Base-by-base conservation (phyloP, 2,888 invertebrate genomes). In the Agriopis leucophaearia region DNA sequence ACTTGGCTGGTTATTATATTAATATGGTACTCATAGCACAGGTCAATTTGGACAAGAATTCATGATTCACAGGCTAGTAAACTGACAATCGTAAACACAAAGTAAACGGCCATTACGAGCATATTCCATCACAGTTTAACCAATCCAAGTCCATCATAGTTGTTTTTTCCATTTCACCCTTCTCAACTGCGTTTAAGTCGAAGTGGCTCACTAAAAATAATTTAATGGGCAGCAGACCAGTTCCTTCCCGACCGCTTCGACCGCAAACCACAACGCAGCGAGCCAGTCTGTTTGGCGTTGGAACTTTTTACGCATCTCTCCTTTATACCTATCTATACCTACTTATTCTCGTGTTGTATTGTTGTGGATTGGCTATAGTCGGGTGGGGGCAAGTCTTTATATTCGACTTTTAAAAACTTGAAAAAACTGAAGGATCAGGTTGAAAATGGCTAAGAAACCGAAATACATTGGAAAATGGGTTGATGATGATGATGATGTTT, bases 201-300 rank as follows among this genome's bases (percentile, higher is more conserved):
- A 73, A 74, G 77, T 75, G 63, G 70, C 38, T 79, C 76, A 81
- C 79, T 81, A 85, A 86, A 86, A 87, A 87, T 87, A 86, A 77
- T 76, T 82, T 80, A 79, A 86, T 86, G 81, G 78, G 72, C 74
- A 75, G 72, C 80, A 75, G 79, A 86, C 86, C 86, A 80, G 87
- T 86, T 84, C 78, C 35, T 86, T 84, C 78, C 35, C 51, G 47
- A 44, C 62, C 61, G 54, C 81, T 76, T 7, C 48, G 47, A 60
- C 68, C 68, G 60, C 82, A 80, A 72, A 69, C 72, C 74, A 64
- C 77, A 70, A 60, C 66, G 57, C 40, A 52, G 27, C 55, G 42
- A 7, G 67, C 73, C 76, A 76, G 81, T 74, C 79, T 72, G 79
- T 76, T 66, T 72, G 74, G 73, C 72, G 72, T 66, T 72, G 58